phyloP scores from a whole-genome alignment of 2,888 invertebrate species.

The Gasteruption jaculator region DNA sequence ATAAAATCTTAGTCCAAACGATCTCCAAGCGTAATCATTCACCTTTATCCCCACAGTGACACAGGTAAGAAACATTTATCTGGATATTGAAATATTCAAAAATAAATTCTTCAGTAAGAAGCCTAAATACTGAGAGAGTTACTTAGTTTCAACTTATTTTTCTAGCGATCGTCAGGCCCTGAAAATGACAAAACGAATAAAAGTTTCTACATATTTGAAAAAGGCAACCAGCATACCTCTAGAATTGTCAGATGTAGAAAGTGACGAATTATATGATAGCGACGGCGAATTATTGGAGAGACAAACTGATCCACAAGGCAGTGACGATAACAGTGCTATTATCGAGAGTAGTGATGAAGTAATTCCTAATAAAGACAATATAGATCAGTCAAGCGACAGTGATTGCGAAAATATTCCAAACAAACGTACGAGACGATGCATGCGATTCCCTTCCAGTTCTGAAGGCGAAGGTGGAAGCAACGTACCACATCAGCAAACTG shows the following conservation, averaged over 20 bases:
- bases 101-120: constrained; percentile 12
- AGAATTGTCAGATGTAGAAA: constrained; percentile 24
- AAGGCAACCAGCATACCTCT: constrained; percentile 20
- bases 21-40: no score
- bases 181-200: constrained; percentile 23
- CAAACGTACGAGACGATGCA: constrained; percentile 12
- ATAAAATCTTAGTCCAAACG: no score
- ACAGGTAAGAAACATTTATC: constrained; percentile 13
- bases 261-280: constrained; percentile 21
- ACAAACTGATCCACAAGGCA: constrained; percentile 18
- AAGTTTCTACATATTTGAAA: constrained; percentile 23
- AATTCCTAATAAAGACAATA: constrained; percentile 18
- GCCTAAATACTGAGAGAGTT: constrained; percentile 10
- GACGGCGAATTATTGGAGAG: constrained; percentile 14
- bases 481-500: constrained; percentile 21
- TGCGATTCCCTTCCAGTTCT: constrained; percentile 14
- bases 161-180: constrained; percentile 18
- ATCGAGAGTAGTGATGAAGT: constrained; percentile 19
- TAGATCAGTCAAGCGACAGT: constrained; percentile 22
- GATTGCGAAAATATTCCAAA: constrained; percentile 21
- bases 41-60: no score
- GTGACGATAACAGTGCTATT: constrained; percentile 22
- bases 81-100: constrained; percentile 11
- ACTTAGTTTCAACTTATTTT: constrained; percentile 15
- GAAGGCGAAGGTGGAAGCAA: constrained; percentile 21